Base-by-base conservation (phyloP, 1,140 invertebrate species). In the Orius insidiosus region DNA sequence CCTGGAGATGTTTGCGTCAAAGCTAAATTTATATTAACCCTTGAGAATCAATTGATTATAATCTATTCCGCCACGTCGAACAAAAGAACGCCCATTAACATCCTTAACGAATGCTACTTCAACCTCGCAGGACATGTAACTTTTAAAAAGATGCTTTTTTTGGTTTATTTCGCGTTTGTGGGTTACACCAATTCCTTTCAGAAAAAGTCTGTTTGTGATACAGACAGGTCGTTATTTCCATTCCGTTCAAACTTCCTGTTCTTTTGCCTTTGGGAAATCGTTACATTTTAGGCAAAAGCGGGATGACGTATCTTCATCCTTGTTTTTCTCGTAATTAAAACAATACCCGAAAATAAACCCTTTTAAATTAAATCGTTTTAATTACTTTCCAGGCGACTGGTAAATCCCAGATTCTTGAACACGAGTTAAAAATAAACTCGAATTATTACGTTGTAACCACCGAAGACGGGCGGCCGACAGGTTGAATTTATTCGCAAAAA, bases 61-160 rank as follows among this genome's bases (percentile, higher is more conserved):
- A 62, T 74, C 13, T 87, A 85, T 62, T 67, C 68, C 47, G 81
- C 85, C 0, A 73, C 68, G 5, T 74, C 78, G 0, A 79, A 73
- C 0, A 81, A 81, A 58, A 67, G 78, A 5, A 93, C 88, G 0
- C 76, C 84, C 2, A 71, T 97, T 1, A 95, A 92, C 62, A 63
- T 96, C 34, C 87, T 88, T 0, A 94, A 93, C 62, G 92, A 97
- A 60, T 72, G 82, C 4, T 96, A 94, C 60, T 95, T 95, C 59
- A 97, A 97, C 65, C 64, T 97, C 30, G 85, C 77, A 47, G 89
- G 89, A 3, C 82, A 92, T 61, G 71, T 69, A 58, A 55, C n/a
- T n/a, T n/a, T n/a, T 61, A 61, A 49, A 31, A 33, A 39, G 6
- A 5, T 10, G 19, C 7, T 8, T 8, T 8, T 24, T 39, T 33